These are phyloP conservation scores for Sphaeridia pumilis DNA, from an alignment of 2,888 invertebrate genomes.

Conservation along the genomic window DNA sequence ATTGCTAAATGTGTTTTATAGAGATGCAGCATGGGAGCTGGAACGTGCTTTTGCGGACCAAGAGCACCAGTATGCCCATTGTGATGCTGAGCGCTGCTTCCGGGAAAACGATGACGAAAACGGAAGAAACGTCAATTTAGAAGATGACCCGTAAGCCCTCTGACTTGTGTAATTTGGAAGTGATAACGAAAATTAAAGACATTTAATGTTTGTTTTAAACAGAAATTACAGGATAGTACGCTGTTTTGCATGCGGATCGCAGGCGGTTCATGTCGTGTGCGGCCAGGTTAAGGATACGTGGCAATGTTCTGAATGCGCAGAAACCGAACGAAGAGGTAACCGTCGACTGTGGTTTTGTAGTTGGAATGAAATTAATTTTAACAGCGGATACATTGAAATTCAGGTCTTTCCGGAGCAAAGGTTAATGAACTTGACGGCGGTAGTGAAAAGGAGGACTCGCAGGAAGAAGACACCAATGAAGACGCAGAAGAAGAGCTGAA, in stretches of 20 bases:
- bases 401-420: not conserved
- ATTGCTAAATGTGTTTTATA: slow-evolving; percentile 37
- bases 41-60: slow-evolving; percentile 63
- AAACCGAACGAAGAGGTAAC: slow-evolving; percentile 39
- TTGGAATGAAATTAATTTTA: not conserved
- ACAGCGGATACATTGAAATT: not conserved
- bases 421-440: not conserved
- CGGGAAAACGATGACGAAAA: slow-evolving; percentile 51
- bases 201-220: slow-evolving; percentile 4
- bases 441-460: not conserved
- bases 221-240: slow-evolving; percentile 47
- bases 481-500: not conserved
- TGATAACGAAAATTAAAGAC: not conserved
- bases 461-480: not conserved
- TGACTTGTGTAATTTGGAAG: not conserved
- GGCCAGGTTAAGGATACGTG: slow-evolving; percentile 41
- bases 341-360: too few species aligned
- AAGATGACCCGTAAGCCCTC: slow-evolving; percentile 24
- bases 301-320: slow-evolving; percentile 39
- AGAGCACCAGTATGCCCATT: slow-evolving; percentile 49
- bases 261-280: slow-evolving; percentile 46
- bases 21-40: slow-evolving; percentile 74
- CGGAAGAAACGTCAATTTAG: slow-evolving; percentile 44
- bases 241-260: slow-evolving; percentile 48
- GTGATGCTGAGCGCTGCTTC: slow-evolving; percentile 50